phyloP scores from a whole-genome alignment of 37 sponge, comb jelly and placozoan genomes.

The Haliclona indistincta region DNA sequence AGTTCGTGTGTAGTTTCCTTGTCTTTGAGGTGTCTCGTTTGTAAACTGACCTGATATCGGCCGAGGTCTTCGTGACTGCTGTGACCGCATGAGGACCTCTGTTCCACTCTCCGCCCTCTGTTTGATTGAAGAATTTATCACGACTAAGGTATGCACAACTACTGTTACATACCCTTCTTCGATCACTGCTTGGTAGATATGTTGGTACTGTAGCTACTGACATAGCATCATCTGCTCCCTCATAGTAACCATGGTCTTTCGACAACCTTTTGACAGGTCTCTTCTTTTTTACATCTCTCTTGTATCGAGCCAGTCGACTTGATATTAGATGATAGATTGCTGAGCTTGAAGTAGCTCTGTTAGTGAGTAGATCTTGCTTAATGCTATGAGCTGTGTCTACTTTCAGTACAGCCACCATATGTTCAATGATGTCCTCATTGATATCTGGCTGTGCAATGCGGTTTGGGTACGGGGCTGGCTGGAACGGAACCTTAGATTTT shows the following conservation, averaged over 20 bases:
- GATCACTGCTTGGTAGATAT: too few relatives aligned
- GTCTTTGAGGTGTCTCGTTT: too few relatives aligned
- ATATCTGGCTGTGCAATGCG: slow-evolving; percentile 25
- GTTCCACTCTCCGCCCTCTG: background rate
- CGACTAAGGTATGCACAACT: too few relatives aligned
- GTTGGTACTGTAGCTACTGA: slow-evolving; percentile 26
- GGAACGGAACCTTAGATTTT: slow-evolving; percentile 26
- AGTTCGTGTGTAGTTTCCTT: too few relatives aligned
- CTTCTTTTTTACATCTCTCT: background rate
- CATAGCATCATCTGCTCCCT: slow-evolving; percentile 31
- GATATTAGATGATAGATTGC: slow-evolving; percentile 70
- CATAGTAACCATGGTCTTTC: slow-evolving; percentile 35
- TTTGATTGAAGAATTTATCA: too few relatives aligned
- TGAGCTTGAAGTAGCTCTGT: slow-evolving; percentile 24
- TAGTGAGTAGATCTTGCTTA: slow-evolving; percentile 24
- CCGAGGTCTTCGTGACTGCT: too few relatives aligned
- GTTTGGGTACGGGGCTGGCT: slow-evolving; percentile 73
- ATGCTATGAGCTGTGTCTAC: slow-evolving; percentile 32
- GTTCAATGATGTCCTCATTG: slow-evolving; percentile 61
- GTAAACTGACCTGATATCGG: too few relatives aligned
- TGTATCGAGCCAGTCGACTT: slow-evolving; percentile 51
- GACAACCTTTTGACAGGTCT: slow-evolving; percentile 3
- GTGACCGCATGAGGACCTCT: background rate
- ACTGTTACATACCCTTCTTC: too few relatives aligned
- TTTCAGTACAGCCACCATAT: slow-evolving; percentile 66